A percentile compares a stretch with the other conserved stretches of the same genome.
Conservation (phyloP, 2,113 vertebrate species). For the Pao palembangensis region DNA sequence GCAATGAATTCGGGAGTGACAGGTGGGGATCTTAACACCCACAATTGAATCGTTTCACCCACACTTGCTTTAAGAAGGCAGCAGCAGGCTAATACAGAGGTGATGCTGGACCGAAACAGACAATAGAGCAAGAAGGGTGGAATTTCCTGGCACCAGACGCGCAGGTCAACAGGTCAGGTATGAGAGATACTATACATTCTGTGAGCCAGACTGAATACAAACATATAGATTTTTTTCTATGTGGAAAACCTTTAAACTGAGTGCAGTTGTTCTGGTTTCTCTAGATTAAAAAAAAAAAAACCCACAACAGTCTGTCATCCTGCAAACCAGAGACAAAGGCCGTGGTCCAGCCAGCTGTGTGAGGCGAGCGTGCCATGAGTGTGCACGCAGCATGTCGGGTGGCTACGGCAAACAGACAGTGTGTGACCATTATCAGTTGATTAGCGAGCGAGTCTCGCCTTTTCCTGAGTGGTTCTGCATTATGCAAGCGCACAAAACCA, state of each 20-base stretch:
- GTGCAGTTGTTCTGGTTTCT: neutral
- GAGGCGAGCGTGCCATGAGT: constrained; percentile 72
- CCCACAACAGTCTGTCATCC: neutral
- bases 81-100: constrained; percentile 28
- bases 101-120: constrained; percentile 57
- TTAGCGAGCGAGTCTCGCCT: constrained; percentile 78
- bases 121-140: constrained; percentile 75
- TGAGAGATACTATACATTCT: constrained; percentile 42
- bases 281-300: neutral
- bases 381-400: constrained; percentile 67
- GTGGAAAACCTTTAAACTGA: neutral
- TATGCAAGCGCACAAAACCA: constrained; percentile 57
- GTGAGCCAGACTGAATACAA: constrained; percentile 18
- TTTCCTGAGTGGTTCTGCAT: constrained; percentile 73
- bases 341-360: constrained; percentile 43
- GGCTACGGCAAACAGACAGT: constrained; percentile 54
- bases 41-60: neutral
- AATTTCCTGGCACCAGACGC: constrained; percentile 72
- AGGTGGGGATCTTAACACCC: neutral
- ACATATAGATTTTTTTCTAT: neutral
- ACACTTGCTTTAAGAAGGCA: constrained; percentile 6
- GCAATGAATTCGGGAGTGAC: neutral
- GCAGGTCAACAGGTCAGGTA: constrained; percentile 66
- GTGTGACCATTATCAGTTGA: constrained; percentile 76
- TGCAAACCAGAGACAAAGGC: constrained; percentile 19